Base-by-base conservation (phyloP, 1,140 invertebrate species). In the Neuroterus valhalla region DNA sequence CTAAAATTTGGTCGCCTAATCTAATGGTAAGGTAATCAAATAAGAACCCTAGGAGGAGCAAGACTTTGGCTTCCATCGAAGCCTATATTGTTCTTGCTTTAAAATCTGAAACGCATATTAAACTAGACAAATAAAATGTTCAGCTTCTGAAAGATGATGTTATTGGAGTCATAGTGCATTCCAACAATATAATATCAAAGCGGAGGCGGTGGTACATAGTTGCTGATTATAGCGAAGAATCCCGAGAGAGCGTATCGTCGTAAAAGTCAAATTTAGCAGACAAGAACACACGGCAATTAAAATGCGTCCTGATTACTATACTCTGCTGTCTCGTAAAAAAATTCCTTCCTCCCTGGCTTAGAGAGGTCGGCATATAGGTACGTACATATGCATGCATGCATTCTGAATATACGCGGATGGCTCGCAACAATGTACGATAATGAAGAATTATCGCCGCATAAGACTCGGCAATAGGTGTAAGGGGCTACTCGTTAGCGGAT, bases 401-500 rank as follows among this genome's bases (percentile, higher is more conserved):
- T 62, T 62, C 55, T 11, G 23, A 62, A 62, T n/a, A 26, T 62
- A 38, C 55, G 55, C 55, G 72, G 72, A 70, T 72, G 76, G 62
- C 17, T 74, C 84, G 85, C 87, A 88, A 89, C 87, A 89, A 89
- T 89, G 87, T 89, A 85, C 87, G 84, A 88, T 90, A 90, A 90
- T 90, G 89, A 90, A 90, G 88, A 90, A 90, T 90, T 90, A 90
- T 90, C 88, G 83, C 84, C 86, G 84, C 86, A 84, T 89, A 89
- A 89, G 88, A 84, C 70, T 77, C 76, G 69, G 45, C 77, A 83
- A 84, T 88, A 87, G 85, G 78, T 71, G 82, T 81, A 79, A 78
- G 50, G 82, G 82, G 78, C 78, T 80, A 85, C 89, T 89, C 88
- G 89, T 90, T 89, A 89, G 84, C 81, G 77, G 73, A 78, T 84